Evolutionary conservation across 2,888 invertebrate genomes (phyloP).

Genomic region (Orchesella flavescens): DNA sequence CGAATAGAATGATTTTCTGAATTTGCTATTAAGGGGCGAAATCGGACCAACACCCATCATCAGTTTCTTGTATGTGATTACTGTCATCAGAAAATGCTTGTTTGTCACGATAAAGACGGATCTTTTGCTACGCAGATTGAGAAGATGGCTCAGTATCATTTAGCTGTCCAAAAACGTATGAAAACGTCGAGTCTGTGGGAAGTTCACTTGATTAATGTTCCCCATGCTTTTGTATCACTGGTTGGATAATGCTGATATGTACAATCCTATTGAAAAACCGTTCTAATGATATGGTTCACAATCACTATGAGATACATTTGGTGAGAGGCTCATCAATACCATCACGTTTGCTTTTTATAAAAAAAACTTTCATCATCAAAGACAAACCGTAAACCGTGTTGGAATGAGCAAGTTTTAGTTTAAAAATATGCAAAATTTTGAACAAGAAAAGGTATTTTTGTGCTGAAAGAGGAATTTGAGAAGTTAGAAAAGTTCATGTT

Average conservation of each 20-base stretch:
- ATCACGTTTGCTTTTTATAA: no score
- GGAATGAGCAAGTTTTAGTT: no score
- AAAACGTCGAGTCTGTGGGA: constrained; percentile 1
- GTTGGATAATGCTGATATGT: background rate
- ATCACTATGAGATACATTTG: no score
- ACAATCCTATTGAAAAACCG: background rate
- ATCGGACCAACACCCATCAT: constrained; percentile 14
- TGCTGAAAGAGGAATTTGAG: no score
- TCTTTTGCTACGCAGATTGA: background rate
- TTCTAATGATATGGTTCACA: background rate
- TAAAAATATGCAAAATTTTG: no score
- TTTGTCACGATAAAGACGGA: constrained; percentile 20
- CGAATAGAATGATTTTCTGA: background rate
- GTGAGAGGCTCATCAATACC: no score
- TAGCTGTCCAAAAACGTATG: constrained; percentile 7
- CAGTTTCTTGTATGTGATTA: constrained; percentile 12
- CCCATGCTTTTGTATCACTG: no score
- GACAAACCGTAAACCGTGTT: no score
- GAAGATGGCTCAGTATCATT: background rate
- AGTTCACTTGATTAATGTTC: constrained; percentile 21
- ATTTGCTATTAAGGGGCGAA: background rate
- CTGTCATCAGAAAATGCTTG: constrained; percentile 21
- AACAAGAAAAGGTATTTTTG: no score
- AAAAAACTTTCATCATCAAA: no score
- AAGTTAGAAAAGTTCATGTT: no score